A percentile compares a stretch with the other conserved stretches of the same genome.
Evolutionary conservation across 2,797 vertebrate species (phyloP).

Genomic region (Pseudochaenichthys georgianus): DNA sequence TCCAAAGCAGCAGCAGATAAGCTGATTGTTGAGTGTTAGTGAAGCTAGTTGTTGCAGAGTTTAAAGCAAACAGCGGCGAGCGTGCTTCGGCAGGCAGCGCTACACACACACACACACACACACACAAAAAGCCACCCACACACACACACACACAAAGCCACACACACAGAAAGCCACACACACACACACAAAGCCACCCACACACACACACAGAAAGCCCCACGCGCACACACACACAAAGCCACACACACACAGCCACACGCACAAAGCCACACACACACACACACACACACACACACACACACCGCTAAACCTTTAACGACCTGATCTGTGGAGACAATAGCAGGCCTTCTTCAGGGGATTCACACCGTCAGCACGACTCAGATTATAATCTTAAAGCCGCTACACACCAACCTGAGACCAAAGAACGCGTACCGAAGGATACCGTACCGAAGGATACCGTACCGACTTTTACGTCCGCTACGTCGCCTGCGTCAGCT

Average conservation of each 20-base stretch:
- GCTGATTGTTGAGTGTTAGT: constrained; percentile 36
- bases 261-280: constrained; percentile 6
- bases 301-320: constrained; percentile 46
- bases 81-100: constrained; percentile 74
- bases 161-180: constrained; percentile 2
- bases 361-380: constrained; percentile 21
- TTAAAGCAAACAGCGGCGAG: constrained; percentile 59
- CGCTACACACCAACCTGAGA: too few species aligned
- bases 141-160: background rate
- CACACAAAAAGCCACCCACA: background rate
- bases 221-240: too few species aligned
- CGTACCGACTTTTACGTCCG: too few species aligned
- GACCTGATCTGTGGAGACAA: constrained; percentile 33
- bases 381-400: too few species aligned
- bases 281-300: constrained; percentile 14
- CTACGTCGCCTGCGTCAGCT: too few species aligned
- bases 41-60: constrained; percentile 16
- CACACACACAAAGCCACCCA: constrained; percentile 8
- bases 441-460: too few species aligned
- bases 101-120: background rate
- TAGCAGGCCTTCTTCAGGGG: constrained; percentile 14
- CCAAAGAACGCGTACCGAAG: too few species aligned
- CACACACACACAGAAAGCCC: too few species aligned
- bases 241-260: too few species aligned
- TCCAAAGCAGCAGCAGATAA: background rate